phyloP scores from a whole-genome alignment of 2,888 invertebrate species.

The Drosophila demipolita region DNA sequence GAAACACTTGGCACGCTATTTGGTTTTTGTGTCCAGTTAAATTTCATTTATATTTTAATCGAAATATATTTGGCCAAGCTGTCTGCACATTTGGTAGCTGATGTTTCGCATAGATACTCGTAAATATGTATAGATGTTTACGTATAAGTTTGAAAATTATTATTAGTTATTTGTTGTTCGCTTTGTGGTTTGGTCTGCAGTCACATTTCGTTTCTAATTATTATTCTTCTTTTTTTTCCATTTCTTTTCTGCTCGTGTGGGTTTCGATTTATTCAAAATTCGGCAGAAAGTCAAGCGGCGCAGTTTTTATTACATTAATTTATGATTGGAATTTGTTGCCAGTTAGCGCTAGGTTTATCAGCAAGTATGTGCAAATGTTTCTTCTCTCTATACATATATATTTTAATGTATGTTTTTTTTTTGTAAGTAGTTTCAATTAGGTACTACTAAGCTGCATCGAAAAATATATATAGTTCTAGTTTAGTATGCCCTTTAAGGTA shows the following conservation, averaged over 20 bases:
- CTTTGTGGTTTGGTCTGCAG: conserved; percentile 67
- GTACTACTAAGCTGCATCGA: conserved; percentile 54
- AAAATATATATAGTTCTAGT: conserved; percentile 54
- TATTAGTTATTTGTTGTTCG: conserved; percentile 75
- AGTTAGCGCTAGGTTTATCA: conserved; percentile 64
- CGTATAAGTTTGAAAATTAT: conserved; percentile 76
- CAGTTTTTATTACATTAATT: conserved; percentile 69
- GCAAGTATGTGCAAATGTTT: conserved; percentile 19
- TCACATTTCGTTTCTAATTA: conserved; percentile 51
- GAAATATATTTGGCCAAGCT: conserved; percentile 66
- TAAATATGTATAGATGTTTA: conserved; percentile 52
- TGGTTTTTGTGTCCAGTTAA: conserved; percentile 74
- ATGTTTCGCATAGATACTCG: conserved; percentile 30
- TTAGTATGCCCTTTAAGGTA: conserved; percentile 12
- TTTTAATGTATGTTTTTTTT: conserved; percentile 1
- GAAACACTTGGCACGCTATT: conserved; percentile 67
- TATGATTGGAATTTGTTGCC: conserved; percentile 73
- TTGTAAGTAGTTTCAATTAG: conserved; percentile 24
- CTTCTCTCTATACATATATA: conserved; percentile 12
- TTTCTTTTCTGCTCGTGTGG: conserved; percentile 1
- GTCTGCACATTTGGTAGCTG: conserved; percentile 44
- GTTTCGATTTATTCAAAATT: conserved; percentile 18
- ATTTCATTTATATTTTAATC: conserved; percentile 77
- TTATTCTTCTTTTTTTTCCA: conserved; percentile 17
- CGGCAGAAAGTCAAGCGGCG: conserved; percentile 59